A percentile compares a stretch with the other conserved stretches of the same genome.
These are phyloP conservation scores for Empis stercorea DNA, from an alignment of 2,888 invertebrate species.

Conservation along the genomic window DNA sequence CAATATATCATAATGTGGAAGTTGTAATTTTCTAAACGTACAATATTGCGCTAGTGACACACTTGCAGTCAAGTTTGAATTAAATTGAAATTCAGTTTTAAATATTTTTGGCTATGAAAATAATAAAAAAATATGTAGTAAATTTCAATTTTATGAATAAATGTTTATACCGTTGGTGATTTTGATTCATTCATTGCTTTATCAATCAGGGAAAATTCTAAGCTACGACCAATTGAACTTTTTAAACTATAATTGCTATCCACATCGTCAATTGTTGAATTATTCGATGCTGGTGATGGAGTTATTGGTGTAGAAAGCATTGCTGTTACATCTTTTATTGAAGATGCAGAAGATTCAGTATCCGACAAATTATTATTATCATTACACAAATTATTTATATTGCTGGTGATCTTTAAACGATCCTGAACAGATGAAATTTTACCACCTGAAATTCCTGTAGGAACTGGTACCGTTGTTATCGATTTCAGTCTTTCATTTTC, in stretches of 20 bases:
- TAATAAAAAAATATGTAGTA: neutral
- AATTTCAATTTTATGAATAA: neutral
- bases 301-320: neutral
- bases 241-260: neutral
- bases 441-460: neutral
- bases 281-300: slow-evolving; percentile 3
- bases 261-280: slow-evolving; percentile 1
- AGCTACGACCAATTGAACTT: too few relatives aligned
- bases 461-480: neutral
- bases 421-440: slow-evolving; percentile 17
- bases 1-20: slow-evolving; percentile 23
- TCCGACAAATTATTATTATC: neutral
- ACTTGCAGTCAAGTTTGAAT: slow-evolving; percentile 22
- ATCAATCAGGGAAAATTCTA: neutral
- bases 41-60: slow-evolving; percentile 25
- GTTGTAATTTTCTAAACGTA: slow-evolving; percentile 17
- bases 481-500: neutral
- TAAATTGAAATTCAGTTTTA: slow-evolving; percentile 20
- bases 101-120: slow-evolving; percentile 15
- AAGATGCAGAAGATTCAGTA: neutral
- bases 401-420: slow-evolving; percentile 17
- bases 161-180: slow-evolving; percentile 3
- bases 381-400: neutral
- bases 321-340: neutral
- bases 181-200: slow-evolving; percentile 2